Percentiles rank a stretch among this genome's conserved stretches.
Conservation (phyloP, 64 coral and sea anemone genomes). For the Pocillopora damicornis region DNA sequence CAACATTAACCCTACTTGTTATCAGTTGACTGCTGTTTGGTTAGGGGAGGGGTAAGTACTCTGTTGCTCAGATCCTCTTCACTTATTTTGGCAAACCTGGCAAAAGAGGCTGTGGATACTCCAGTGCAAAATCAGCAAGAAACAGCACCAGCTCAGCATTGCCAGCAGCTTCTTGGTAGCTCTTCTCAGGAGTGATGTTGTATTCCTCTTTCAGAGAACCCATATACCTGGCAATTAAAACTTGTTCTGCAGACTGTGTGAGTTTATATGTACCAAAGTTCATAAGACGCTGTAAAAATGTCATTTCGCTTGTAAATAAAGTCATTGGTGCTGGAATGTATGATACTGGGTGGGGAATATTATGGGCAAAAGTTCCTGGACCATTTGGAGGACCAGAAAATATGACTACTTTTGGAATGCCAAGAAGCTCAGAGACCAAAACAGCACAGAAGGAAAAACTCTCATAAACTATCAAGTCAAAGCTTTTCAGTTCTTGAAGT, state of each 20-base stretch:
- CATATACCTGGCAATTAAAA: neutral
- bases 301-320: conserved; percentile 31
- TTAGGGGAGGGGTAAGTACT: too few species aligned
- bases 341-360: neutral
- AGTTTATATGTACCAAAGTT: neutral
- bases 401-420: neutral
- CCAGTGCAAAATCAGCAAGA: too few species aligned
- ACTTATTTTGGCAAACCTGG: neutral
- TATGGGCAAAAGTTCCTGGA: neutral
- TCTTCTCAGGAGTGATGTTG: neutral
- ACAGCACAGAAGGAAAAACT: neutral
- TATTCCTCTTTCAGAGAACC: neutral
- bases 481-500: neutral
- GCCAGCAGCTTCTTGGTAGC: too few species aligned
- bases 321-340: conserved; percentile 13
- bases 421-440: neutral
- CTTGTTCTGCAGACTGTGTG: neutral
- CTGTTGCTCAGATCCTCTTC: too few species aligned
- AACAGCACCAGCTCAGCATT: too few species aligned
- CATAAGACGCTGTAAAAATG: conserved; percentile 40
- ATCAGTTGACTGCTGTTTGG: too few species aligned
- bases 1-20: too few species aligned
- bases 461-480: neutral
- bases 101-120: neutral
- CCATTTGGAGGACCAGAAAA: neutral